Base-by-base conservation (phyloP, 2,797 vertebrate genomes). In the Typhlichthys eigenmanni region DNA sequence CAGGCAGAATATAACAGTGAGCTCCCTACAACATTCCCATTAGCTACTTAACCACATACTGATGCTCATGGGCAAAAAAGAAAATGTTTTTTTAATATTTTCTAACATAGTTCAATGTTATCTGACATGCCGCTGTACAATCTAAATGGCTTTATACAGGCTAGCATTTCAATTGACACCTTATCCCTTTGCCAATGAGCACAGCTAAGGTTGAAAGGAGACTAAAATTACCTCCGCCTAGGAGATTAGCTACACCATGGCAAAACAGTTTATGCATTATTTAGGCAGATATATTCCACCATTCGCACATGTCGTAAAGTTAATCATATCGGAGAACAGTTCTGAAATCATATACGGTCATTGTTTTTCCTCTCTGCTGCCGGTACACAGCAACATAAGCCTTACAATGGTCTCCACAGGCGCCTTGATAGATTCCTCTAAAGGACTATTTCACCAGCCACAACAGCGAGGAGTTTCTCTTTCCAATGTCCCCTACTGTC, bases 401-500 rank as follows among this genome's bases (percentile, higher is more conserved):
- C 12, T 32, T 13, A 16, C 51, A 43, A 10, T 8, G 38, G 38
- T 9, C 38, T 43, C 38, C 7, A 43, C 38, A 43, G 38, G 38
- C 11, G 47, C 47, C 59, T 53, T n/a, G 47, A 70, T 58, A 66
- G 32, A 69, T 48, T 46, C 58, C 58, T 14, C 56, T 66, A 82
- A 82, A 76, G 32, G 24, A 55, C 48, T 38, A 47, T 66, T 79
- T 75, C 63, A 73, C 58, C 56, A 57, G 32, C n/a, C 60, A 69
- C 66, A 68, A 69, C 57, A 63, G 62, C 67, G 63, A 69, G 64
- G 64, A 8, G 54, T 60, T 55, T 78, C 72, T 79, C 79, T 88
- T 84, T 85, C 71, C 85, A 85, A 88, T 61, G 83, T 78, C 85
- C 84, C 80, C 81, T 87, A 79, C 80, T 82, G 83, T 85, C 80